Conservation (phyloP, 2,888 invertebrate species). For the Mimas tiliae region DNA sequence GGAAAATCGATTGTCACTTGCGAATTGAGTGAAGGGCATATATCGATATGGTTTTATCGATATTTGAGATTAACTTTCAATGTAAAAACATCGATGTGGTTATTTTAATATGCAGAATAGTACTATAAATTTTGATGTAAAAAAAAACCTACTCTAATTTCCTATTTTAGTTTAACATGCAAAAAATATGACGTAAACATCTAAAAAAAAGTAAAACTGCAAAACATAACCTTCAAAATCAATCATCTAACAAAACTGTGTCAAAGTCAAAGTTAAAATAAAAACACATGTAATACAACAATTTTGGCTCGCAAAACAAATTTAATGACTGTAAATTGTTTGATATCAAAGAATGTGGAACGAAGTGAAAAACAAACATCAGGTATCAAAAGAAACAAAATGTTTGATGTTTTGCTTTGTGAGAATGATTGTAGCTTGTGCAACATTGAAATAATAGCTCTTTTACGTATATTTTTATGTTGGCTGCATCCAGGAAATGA, state of each 20-base stretch:
- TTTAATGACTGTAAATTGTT: not conserved
- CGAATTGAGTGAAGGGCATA: conserved; percentile 31
- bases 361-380: conserved; percentile 1
- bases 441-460: not conserved
- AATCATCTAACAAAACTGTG: not conserved
- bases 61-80: conserved; percentile 1
- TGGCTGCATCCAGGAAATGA: not conserved
- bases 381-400: not conserved
- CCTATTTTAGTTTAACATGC: no score
- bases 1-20: conserved; percentile 34
- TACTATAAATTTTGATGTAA: no score
- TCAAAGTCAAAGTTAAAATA: not conserved
- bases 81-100: not conserved
- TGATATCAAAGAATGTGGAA: conserved; percentile 5
- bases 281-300: not conserved
- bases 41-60: conserved; percentile 31
- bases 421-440: not conserved
- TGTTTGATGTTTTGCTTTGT: conserved; percentile 11
- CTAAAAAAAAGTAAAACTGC: not conserved
- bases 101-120: no score
- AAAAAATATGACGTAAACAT: not conserved
- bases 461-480: not conserved
- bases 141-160: no score
- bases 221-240: not conserved
- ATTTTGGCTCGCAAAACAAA: not conserved